Evolutionary conservation across 2,797 vertebrate species (phyloP).

Genomic region (Ctenosaura bakeri): DNA sequence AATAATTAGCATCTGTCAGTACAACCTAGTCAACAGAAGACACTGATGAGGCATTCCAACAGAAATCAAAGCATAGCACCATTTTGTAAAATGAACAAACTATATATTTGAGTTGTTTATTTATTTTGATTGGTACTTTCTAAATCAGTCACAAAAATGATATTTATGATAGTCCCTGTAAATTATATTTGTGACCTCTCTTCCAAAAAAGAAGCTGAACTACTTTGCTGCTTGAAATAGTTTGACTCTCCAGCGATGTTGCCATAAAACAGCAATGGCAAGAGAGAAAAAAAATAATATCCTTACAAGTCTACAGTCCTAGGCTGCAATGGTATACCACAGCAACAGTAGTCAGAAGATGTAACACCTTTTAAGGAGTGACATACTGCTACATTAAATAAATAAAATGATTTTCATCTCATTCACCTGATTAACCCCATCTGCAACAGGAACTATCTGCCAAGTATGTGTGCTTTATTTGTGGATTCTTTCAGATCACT

Average conservation of each 20-base stretch:
- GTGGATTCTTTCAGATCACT: slow-evolving; percentile 55
- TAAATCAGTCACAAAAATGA: not conserved
- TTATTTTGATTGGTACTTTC: not conserved
- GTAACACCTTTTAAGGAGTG: not conserved
- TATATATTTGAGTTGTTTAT: not conserved
- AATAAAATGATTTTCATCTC: slow-evolving; percentile 13
- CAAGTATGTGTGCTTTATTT: slow-evolving; percentile 59
- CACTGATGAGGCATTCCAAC: not conserved
- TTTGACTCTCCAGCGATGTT: not conserved
- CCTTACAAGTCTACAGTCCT: not conserved
- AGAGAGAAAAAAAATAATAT: not conserved
- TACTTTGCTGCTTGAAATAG: not conserved
- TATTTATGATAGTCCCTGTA: not conserved
- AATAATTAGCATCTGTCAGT: not conserved
- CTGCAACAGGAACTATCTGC: slow-evolving; percentile 52
- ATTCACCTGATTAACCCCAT: slow-evolving; percentile 44
- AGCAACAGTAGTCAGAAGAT: not conserved
- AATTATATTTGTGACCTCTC: not conserved
- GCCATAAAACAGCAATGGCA: not conserved
- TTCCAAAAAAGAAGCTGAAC: not conserved
- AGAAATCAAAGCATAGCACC: not conserved
- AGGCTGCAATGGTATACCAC: not conserved
- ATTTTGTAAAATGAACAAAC: not conserved
- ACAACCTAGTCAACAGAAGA: not conserved
- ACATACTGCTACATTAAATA: slow-evolving; percentile 15